Percentiles rank a stretch among this genome's conserved stretches.
These are phyloP conservation scores for Brachyopa scutellaris DNA, from an alignment of 2,888 invertebrate species.

Conservation along the genomic window DNA sequence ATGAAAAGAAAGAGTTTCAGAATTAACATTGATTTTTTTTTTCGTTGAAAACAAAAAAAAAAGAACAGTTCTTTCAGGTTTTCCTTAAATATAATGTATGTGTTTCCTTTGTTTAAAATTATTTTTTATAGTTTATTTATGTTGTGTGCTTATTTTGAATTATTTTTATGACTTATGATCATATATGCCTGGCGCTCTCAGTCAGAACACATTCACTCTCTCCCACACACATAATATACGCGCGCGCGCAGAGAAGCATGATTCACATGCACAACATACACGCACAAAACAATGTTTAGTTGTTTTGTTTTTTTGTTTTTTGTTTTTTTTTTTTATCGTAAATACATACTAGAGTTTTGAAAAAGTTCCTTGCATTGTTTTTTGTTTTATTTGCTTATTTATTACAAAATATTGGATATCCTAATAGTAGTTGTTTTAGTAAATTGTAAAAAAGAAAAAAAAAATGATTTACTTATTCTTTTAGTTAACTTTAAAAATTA, in stretches of 20 bases:
- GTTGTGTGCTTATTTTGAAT: slow-evolving; percentile 53
- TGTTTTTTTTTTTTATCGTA: slow-evolving; percentile 30
- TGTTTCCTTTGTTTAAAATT: slow-evolving; percentile 1
- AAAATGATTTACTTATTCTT: slow-evolving; percentile 66
- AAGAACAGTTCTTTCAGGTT: neutral
- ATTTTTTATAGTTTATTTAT: slow-evolving; percentile 26
- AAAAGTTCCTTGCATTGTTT: slow-evolving; percentile 70
- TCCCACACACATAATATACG: slow-evolving; percentile 70
- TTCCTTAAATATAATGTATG: slow-evolving; percentile 24
- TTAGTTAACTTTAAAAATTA: slow-evolving; percentile 68
- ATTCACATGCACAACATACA: slow-evolving; percentile 41
- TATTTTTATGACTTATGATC: slow-evolving; percentile 22
- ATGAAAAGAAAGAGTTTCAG: slow-evolving; percentile 5
- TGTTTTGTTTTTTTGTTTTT: slow-evolving; percentile 17
- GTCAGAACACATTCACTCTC: slow-evolving; percentile 57
- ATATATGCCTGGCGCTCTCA: slow-evolving; percentile 61
- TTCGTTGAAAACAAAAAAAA: slow-evolving; percentile 20
- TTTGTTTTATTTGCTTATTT: slow-evolving; percentile 46
- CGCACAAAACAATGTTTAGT: slow-evolving; percentile 35
- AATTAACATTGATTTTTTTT: neutral
- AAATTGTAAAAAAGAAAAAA: slow-evolving; percentile 70
- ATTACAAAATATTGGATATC: slow-evolving; percentile 71
- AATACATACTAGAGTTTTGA: slow-evolving; percentile 72
- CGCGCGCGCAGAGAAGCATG: slow-evolving; percentile 67
- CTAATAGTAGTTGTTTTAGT: slow-evolving; percentile 68